Percentiles rank a stretch among this genome's conserved stretches.
Conservation (phyloP, 1,140 invertebrate genomes). For the Anastatus disparis region DNA sequence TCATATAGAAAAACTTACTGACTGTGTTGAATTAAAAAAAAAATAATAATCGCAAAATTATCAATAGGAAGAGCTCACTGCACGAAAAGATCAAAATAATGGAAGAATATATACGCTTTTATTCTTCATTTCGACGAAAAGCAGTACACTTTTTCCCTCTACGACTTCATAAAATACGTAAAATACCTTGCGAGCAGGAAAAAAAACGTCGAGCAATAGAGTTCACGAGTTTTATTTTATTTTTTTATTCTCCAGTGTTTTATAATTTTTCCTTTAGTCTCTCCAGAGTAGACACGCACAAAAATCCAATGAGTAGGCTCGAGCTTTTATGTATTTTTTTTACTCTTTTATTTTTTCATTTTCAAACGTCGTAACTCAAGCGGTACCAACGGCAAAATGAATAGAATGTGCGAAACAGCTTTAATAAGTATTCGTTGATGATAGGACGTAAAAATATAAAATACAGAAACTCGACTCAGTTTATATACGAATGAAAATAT, state of each 20-base stretch:
- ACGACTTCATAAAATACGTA: slow-evolving; percentile 1
- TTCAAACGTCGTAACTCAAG: slow-evolving; percentile 22
- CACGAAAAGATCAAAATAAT: neutral
- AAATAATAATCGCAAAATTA: neutral
- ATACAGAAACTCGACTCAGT: neutral
- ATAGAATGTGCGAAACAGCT: neutral
- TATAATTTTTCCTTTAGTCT: slow-evolving; percentile 7
- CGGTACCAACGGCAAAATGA: slow-evolving; percentile 19
- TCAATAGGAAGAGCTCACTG: neutral
- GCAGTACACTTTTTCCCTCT: neutral
- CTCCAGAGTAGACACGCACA: too few species aligned
- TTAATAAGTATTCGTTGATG: slow-evolving; percentile 20
- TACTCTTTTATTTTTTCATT: slow-evolving; percentile 37
- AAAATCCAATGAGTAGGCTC: too few species aligned
- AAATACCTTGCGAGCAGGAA: neutral
- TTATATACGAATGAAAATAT: slow-evolving; percentile 20
- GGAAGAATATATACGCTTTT: neutral
- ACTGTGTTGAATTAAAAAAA: too few species aligned
- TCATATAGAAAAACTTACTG: neutral
- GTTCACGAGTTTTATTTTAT: neutral
- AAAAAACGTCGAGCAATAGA: neutral
- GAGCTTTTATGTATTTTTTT: too few species aligned
- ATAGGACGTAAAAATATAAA: slow-evolving; percentile 31
- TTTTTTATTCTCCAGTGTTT: slow-evolving; percentile 15
- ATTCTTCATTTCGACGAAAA: neutral